phyloP scores from a whole-genome alignment of 2,888 invertebrate genomes.

The Diaprepes abbreviatus region DNA sequence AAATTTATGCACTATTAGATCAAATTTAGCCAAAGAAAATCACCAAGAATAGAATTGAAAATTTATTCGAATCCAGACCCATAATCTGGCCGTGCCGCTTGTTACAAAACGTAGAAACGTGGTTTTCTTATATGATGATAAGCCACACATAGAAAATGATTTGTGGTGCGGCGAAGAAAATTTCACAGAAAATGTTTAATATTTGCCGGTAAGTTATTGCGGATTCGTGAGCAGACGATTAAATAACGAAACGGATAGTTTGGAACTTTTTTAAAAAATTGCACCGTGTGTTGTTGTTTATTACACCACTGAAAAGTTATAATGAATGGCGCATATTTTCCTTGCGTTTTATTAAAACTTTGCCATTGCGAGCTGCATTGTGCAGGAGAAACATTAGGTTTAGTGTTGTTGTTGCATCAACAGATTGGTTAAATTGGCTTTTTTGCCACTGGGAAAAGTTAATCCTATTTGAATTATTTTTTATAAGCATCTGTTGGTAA shows the following conservation, averaged over 20 bases:
- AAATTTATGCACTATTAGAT: background rate
- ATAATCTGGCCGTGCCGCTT: conserved; percentile 31
- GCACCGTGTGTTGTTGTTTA: conserved; percentile 21
- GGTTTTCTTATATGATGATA: conserved; percentile 32
- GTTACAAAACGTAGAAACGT: conserved; percentile 41
- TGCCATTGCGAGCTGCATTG: background rate
- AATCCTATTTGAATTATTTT: no score
- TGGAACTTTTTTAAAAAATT: conserved; percentile 30
- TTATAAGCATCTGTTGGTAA: no score
- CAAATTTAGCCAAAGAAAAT: background rate
- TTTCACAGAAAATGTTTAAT: conserved; percentile 53
- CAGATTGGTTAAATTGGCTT: background rate
- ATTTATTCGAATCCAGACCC: conserved; percentile 37
- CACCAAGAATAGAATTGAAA: conserved; percentile 33
- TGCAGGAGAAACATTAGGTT: background rate
- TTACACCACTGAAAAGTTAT: conserved; percentile 19
- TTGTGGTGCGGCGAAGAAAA: conserved; percentile 43
- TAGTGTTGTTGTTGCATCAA: background rate
- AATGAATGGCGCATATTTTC: conserved; percentile 16
- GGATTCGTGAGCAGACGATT: conserved; percentile 60
- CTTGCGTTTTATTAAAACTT: conserved; percentile 9
- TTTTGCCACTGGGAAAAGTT: no score
- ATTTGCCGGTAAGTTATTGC: conserved; percentile 61
- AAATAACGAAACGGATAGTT: conserved; percentile 56
- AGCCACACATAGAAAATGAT: conserved; percentile 41